These are phyloP conservation scores for Deilephila elpenor DNA, from an alignment of 2,888 invertebrate species.

Conservation along the genomic window DNA sequence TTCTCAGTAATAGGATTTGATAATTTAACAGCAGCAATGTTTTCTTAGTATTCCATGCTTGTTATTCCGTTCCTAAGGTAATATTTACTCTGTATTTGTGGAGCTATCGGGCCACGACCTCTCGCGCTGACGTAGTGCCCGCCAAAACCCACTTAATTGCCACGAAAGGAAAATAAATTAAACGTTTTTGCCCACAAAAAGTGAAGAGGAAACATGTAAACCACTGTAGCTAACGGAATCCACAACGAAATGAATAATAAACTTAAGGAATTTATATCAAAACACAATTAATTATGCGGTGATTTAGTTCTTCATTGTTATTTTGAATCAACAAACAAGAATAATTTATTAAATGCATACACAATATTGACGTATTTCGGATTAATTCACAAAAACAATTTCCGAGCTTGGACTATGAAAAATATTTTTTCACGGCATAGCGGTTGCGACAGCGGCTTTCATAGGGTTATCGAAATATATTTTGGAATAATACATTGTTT, in stretches of 20 bases:
- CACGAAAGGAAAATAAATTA: conserved; percentile 3
- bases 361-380: not conserved
- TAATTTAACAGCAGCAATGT: not conserved
- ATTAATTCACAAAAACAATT: conserved; percentile 25
- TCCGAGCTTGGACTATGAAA: conserved; percentile 12
- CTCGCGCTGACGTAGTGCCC: conserved; percentile 1
- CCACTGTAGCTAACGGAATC: too few relatives aligned
- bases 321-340: not conserved
- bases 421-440: conserved; percentile 13
- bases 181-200: not conserved
- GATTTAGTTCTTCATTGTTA: not conserved
- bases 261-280: too few relatives aligned
- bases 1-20: not conserved
- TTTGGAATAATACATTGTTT: not conserved
- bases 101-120: not conserved
- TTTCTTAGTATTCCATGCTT: not conserved
- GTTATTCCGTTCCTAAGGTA: conserved; percentile 1
- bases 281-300: too few relatives aligned
- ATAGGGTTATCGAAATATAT: conserved; percentile 2
- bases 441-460: conserved; percentile 11
- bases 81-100: not conserved
- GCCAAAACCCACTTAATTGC: conserved; percentile 1
- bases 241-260: too few relatives aligned
- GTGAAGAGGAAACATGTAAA: not conserved
- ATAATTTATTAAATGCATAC: not conserved